Conservation (phyloP, 2,888 invertebrate genomes). For the Hyles lineata region DNA sequence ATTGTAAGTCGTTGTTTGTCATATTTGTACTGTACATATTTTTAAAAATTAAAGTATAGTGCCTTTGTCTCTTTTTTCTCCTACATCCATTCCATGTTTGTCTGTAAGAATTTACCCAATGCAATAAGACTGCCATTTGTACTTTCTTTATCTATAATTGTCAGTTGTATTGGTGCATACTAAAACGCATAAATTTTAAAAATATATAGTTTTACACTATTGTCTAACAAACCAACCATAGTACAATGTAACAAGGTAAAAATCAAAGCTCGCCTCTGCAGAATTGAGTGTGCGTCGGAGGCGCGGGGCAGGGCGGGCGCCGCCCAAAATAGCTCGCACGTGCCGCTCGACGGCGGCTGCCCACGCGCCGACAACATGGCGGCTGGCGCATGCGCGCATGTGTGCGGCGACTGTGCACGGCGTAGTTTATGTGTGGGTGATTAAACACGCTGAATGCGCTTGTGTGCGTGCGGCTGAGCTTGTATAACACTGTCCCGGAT, state of each 20-base stretch:
- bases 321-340: constrained; percentile 84
- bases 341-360: constrained; percentile 78
- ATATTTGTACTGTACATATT: too few relatives aligned
- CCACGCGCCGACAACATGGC: constrained; percentile 83
- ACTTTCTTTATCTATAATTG: too few relatives aligned
- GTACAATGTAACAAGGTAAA: constrained; percentile 38
- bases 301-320: constrained; percentile 66
- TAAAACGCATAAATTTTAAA: too few relatives aligned
- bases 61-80: too few relatives aligned
- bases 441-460: background rate
- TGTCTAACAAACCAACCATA: background rate
- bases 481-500: background rate
- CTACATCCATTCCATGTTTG: too few relatives aligned
- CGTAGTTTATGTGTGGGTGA: background rate
- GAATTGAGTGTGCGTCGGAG: constrained; percentile 45
- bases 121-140: too few relatives aligned
- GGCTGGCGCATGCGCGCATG: constrained; percentile 54
- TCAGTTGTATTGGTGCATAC: too few relatives aligned
- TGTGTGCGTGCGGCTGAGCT: background rate
- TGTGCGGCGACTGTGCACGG: constrained; percentile 49
- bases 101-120: too few relatives aligned
- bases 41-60: too few relatives aligned
- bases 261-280: constrained; percentile 54
- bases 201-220: too few relatives aligned
- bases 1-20: too few relatives aligned